These are phyloP conservation scores for Triops cancriformis DNA, from an alignment of 1,140 invertebrate species.

Conservation along the genomic window DNA sequence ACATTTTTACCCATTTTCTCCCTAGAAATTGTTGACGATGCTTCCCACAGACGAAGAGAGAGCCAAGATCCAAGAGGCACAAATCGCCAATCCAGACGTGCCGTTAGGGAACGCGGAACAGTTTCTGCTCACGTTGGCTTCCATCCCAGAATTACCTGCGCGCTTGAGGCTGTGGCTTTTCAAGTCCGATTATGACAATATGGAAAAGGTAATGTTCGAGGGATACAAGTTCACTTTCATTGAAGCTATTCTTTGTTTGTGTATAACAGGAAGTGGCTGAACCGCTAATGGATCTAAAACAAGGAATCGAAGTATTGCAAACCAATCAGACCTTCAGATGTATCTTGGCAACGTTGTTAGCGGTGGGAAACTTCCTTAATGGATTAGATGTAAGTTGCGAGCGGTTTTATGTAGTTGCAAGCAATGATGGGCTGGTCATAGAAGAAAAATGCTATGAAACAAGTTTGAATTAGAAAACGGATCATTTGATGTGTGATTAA, in stretches of 20 bases:
- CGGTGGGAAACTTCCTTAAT: conserved; percentile 96
- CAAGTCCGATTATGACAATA: conserved; percentile 94
- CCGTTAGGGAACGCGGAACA: conserved; percentile 96
- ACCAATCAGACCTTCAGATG: conserved; percentile 89
- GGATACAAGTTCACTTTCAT: background rate
- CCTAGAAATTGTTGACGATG: conserved; percentile 90
- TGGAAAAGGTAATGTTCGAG: conserved; percentile 64
- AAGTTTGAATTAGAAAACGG: too few species aligned
- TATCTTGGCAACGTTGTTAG: conserved; percentile 81
- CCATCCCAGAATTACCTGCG: conserved; percentile 90
- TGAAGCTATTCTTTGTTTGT: conserved; percentile 4
- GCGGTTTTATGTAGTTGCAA: conserved; percentile 18
- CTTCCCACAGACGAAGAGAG: conserved; percentile 95
- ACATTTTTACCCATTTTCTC: conserved; percentile 27
- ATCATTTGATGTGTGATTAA: too few species aligned
- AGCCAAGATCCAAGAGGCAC: conserved; percentile 90
- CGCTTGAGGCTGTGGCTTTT: conserved; percentile 96
- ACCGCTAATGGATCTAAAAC: conserved; percentile 95
- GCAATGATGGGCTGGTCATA: too few species aligned
- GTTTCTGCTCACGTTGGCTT: conserved; percentile 89
- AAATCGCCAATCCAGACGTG: conserved; percentile 85
- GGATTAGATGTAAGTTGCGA: conserved; percentile 63
- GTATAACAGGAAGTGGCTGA: conserved; percentile 83
- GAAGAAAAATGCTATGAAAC: too few species aligned
- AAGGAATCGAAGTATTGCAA: conserved; percentile 82